These are phyloP conservation scores for Orius insidiosus DNA, from an alignment of 1,140 invertebrate genomes.

Conservation along the genomic window DNA sequence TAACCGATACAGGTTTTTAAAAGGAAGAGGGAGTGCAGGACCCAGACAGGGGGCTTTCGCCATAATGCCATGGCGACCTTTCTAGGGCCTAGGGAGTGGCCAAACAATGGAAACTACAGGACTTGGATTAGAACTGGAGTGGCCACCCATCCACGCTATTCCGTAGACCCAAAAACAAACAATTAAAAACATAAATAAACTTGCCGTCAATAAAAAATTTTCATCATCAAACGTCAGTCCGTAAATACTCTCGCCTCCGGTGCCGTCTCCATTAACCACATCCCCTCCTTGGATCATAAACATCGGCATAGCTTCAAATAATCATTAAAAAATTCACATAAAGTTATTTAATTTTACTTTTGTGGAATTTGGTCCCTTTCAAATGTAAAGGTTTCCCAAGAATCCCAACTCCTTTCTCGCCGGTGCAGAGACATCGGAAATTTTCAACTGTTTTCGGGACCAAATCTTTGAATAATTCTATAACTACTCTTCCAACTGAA, in stretches of 20 bases:
- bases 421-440: slow-evolving; percentile 76
- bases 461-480: slow-evolving; percentile 65
- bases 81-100: too few relatives aligned
- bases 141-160: too few relatives aligned
- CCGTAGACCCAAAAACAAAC: too few relatives aligned
- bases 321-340: slow-evolving; percentile 15
- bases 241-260: slow-evolving; percentile 86
- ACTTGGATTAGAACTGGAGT: too few relatives aligned
- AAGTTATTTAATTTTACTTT: slow-evolving; percentile 32
- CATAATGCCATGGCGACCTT: too few relatives aligned
- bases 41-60: too few relatives aligned
- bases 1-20: too few relatives aligned
- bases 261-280: slow-evolving; percentile 62
- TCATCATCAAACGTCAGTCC: slow-evolving; percentile 79
- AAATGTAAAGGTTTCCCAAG: slow-evolving; percentile 52
- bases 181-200: too few relatives aligned
- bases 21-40: too few relatives aligned
- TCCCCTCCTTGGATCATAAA: slow-evolving; percentile 79
- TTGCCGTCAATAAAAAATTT: slow-evolving; percentile 55
- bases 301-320: slow-evolving; percentile 42
- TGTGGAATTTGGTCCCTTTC: slow-evolving; percentile 57
- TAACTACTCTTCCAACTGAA: slow-evolving; percentile 59
- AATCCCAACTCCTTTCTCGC: slow-evolving; percentile 56
- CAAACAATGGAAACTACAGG: too few relatives aligned
- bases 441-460: slow-evolving; percentile 85